phyloP scores from a whole-genome alignment of 1,140 invertebrate species.

The Globodera ellingtonae region DNA sequence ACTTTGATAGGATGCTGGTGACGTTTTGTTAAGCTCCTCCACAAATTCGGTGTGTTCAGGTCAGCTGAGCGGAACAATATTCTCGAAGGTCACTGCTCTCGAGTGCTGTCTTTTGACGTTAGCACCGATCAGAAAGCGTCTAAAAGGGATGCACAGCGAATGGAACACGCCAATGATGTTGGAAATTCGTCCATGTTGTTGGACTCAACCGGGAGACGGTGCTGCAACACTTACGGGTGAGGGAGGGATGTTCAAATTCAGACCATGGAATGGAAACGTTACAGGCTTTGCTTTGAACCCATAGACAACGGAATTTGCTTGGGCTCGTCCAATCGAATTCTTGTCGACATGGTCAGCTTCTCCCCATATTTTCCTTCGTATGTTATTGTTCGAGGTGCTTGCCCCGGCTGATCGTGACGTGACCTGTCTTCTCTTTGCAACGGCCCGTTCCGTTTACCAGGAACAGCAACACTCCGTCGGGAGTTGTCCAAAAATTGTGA shows the following conservation, averaged over 20 bases:
- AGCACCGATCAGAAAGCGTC: constrained; percentile 3
- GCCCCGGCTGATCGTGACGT: constrained; percentile 35
- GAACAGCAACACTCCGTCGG: not conserved
- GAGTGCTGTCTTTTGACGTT: constrained; percentile 35
- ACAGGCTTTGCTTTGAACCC: constrained; percentile 25
- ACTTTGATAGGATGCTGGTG: constrained; percentile 38
- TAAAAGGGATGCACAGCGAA: not conserved
- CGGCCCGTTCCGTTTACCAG: constrained; percentile 16
- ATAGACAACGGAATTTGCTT: constrained; percentile 30
- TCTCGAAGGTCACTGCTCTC: constrained; percentile 28
- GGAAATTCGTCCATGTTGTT: constrained; percentile 8
- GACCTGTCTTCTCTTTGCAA: constrained; percentile 35
- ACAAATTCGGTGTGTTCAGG: not conserved
- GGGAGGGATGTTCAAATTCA: not conserved
- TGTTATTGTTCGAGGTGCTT: constrained; percentile 15
- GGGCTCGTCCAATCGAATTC: constrained; percentile 14
- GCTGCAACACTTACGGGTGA: constrained; percentile 12
- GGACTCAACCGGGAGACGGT: constrained; percentile 15
- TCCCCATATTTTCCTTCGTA: not conserved
- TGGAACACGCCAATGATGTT: not conserved
- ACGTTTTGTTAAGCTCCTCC: not conserved
- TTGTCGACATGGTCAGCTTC: constrained; percentile 33
- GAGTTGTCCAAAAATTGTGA: constrained; percentile 24
- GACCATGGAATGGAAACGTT: not conserved
- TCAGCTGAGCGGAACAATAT: not conserved